Evolutionary conservation across 2,797 vertebrate genomes (phyloP), one percentile per base, ranked within the genome.

Genomic region (Muscicapa striata): DNA sequence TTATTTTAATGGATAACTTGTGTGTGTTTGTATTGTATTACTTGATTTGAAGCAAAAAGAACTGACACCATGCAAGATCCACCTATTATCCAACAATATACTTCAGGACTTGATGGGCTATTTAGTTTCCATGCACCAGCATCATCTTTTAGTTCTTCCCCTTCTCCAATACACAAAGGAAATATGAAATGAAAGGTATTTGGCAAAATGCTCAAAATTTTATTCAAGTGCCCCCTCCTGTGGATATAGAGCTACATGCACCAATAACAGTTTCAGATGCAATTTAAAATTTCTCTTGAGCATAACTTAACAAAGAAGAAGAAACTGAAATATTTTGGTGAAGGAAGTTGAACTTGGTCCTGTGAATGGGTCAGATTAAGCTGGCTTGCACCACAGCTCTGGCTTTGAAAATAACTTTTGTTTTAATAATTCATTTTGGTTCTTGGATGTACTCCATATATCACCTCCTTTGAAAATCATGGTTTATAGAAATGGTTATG

Each of bases 141-240:
- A 58, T 52, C 10, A 23, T 27, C 32, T 68, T 62, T 66, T 52
- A 46, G 13, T 17, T 83, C 21, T 68, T 54, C 12, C 15, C 6
- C 11, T 19, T 34, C 45, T 77, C 51, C 34, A 48, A 17, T n/a
- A 80, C 26, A 43, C 14, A 55, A 55, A 38, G 15, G 10, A 29
- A 2, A 1, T 6, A 15, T 6, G 24, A 41, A 73, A 68, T 48
- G 0, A 52, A 21, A 80, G 18, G 10, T 41, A 63, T 12, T 52
- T 10, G 13, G 14, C 30, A 58, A 75, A 38, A 18, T 19, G 45
- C 38, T 82, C 19, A 82, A 82, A 88, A 85, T 63, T 46, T 91
- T 85, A 67, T 96, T 92, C 72, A 85, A 90, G 83, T 92, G 72
- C 91, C n/a, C 96, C 94, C 93, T 96, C 95, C 43, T 91, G 93